Conservation (phyloP, 2,888 invertebrate species). For the Crocallis elinguaria region DNA sequence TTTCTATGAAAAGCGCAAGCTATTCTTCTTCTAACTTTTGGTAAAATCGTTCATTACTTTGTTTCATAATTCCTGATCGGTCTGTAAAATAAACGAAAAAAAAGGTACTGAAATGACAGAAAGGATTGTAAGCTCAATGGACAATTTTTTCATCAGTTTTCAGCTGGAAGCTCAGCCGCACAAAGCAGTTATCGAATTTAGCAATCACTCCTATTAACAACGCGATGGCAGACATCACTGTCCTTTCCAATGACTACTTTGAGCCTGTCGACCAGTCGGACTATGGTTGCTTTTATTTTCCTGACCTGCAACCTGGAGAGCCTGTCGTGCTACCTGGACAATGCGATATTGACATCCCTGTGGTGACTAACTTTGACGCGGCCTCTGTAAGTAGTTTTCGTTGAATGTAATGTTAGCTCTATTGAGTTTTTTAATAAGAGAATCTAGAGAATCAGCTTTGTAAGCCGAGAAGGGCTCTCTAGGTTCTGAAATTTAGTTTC, state of each 20-base stretch:
- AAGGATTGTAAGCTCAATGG: too few species aligned
- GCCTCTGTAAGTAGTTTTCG: conserved; percentile 48
- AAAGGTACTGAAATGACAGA: too few species aligned
- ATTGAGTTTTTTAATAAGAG: too few species aligned
- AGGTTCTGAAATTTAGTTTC: too few species aligned
- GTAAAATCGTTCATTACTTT: too few species aligned
- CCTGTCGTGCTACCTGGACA: conserved; percentile 63
- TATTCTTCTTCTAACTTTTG: too few species aligned
- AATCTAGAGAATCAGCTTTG: too few species aligned
- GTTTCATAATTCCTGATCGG: too few species aligned
- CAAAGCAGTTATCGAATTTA: conserved; percentile 41
- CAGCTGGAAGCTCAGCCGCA: conserved; percentile 74
- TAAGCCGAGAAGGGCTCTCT: too few species aligned
- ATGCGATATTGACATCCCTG: conserved; percentile 60
- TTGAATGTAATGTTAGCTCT: not conserved
- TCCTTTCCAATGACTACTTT: conserved; percentile 59
- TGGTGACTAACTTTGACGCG: conserved; percentile 57
- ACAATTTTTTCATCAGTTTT: too few species aligned
- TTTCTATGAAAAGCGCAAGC: too few species aligned
- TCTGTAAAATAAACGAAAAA: too few species aligned
- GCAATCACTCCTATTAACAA: conserved; percentile 50
- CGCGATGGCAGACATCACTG: conserved; percentile 47
- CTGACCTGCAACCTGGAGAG: conserved; percentile 55
- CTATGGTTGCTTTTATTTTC: conserved; percentile 65
- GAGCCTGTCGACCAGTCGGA: conserved; percentile 61